Base-by-base conservation (phyloP, 2,888 invertebrate genomes). In the Patella ulyssiponensis region DNA sequence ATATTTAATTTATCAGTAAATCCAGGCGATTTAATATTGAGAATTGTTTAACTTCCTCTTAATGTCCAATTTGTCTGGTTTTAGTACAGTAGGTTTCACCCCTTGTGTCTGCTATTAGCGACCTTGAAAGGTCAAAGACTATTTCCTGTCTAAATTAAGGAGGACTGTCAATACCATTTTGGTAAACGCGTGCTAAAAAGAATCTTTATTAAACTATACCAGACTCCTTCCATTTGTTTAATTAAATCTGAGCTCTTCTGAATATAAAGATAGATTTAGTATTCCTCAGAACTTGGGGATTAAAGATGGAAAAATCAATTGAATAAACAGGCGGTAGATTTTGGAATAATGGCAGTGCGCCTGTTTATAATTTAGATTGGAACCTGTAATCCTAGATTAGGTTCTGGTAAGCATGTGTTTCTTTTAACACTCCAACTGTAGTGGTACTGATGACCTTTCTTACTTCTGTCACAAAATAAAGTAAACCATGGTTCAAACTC, bases 11-110 rank as follows among this genome's bases (percentile, higher is more conserved):
- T 64, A 64, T 64, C 23, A 14, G 20, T 23, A 64, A 64, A 23
- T 64, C 64, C 23, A 64, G 23, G 64, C 14, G 64, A 64, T 64
- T 64, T 23, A 64, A 64, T 64, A 64, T 64, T 64, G 64, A 3
- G 64, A 64, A 64, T 64, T 64, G 64, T 64, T 64, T 64, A 64
- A 64, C 20, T 64, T 15, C 64, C 64, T 23, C 64, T 64, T 64
- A 64, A 64, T 64, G 64, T 64, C 64, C 64, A 64, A 64, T 64
- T 64, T 64, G 64, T 64, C 64, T 64, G 64, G 64, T 64, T 64
- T 64, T 15, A 64, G 23, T 11, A 20, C 64, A 23, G 23, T 12
- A 9, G 20, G 44, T 23, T 64, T 64, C 23, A 12, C 20, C 20
- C 64, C 23, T 23, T 23, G 23, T 3, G 20, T 64, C 64, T 23